phyloP scores from a whole-genome alignment of 2,888 invertebrate genomes.

The Phyto melanocephala region DNA sequence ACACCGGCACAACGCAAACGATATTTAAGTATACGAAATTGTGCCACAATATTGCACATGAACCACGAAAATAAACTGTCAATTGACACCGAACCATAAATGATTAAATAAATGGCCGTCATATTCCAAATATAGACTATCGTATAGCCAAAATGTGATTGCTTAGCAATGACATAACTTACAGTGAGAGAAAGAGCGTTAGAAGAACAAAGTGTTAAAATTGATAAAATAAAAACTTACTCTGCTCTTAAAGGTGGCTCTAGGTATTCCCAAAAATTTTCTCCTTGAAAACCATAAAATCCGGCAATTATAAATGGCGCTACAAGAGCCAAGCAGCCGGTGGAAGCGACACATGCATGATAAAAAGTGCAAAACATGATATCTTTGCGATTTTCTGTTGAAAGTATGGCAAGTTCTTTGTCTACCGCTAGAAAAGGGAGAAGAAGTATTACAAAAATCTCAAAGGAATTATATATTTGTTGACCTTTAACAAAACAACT shows the following conservation, averaged over 20 bases:
- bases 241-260: constrained; percentile 37
- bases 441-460: too few species aligned
- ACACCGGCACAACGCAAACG: not conserved
- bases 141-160: not conserved
- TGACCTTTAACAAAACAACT: too few species aligned
- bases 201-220: not conserved
- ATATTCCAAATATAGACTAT: constrained; percentile 1
- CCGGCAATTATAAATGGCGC: constrained; percentile 34
- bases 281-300: constrained; percentile 10
- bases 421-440: constrained; percentile 24
- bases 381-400: constrained; percentile 53
- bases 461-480: too few species aligned
- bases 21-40: constrained; percentile 41
- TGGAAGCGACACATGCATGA: constrained; percentile 11
- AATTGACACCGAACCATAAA: constrained; percentile 12
- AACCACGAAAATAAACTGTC: constrained; percentile 27
- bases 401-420: constrained; percentile 36
- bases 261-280: constrained; percentile 17
- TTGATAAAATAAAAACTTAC: constrained; percentile 25
- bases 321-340: constrained; percentile 5
- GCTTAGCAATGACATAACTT: constrained; percentile 18
- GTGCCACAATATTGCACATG: constrained; percentile 35
- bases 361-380: constrained; percentile 35
- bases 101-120: not conserved
- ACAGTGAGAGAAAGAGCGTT: not conserved